Evolutionary conservation across 2,797 vertebrate species (phyloP).

Genomic region (Astyanax mexicanus): DNA sequence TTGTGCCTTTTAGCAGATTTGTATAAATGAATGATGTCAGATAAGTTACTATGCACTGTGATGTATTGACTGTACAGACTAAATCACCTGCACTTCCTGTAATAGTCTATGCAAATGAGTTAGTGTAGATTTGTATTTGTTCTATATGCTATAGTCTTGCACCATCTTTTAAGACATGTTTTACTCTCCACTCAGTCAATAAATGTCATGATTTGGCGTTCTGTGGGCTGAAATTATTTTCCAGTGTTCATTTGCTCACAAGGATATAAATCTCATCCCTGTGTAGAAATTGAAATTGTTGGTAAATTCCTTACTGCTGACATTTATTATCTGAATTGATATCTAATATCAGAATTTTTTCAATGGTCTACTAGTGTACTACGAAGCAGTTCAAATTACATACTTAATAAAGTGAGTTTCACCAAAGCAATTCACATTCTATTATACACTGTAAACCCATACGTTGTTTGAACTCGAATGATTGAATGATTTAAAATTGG

Average conservation of each 20-base stretch:
- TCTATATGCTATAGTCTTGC: conserved; percentile 29
- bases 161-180: conserved; percentile 7
- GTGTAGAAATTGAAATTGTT: no score
- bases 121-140: conserved; percentile 30
- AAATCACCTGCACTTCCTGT: conserved; percentile 19
- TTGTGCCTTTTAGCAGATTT: conserved; percentile 9
- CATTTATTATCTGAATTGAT: no score
- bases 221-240: conserved; percentile 18
- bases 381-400: no score
- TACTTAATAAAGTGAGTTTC: no score
- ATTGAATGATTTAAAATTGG: no score
- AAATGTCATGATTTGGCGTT: conserved; percentile 31
- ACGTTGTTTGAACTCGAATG: no score
- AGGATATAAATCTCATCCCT: no score
- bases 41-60: conserved; percentile 26
- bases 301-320: no score
- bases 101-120: conserved; percentile 42
- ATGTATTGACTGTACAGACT: conserved; percentile 37
- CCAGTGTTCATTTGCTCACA: background rate
- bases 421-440: no score
- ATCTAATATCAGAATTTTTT: no score
- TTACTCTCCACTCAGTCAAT: conserved; percentile 14
- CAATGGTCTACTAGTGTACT: no score
- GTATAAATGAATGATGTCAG: conserved; percentile 18
- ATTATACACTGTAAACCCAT: no score